Base-by-base conservation (phyloP, 2,888 invertebrate genomes). In the Marronus borbonicus region DNA sequence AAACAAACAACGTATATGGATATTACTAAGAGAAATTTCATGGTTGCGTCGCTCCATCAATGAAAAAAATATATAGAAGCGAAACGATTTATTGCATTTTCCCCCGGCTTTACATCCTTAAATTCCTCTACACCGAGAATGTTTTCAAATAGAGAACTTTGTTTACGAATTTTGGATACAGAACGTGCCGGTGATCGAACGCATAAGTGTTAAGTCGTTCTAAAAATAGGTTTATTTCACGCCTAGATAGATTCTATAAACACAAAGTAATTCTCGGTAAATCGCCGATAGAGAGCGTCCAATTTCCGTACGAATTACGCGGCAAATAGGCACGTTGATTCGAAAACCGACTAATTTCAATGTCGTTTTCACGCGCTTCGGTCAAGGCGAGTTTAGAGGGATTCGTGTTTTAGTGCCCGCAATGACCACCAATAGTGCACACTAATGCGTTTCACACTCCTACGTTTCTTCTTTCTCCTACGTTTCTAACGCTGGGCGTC, bases 141-240 rank as follows among this genome's bases (percentile, higher is more conserved):
- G 12, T 44, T 44, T 44, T 44, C 44, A 44, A 44, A 44, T 44
- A 44, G 44, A 44, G 44, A 44, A 44, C n/a, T 55, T n/a, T 20
- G 55, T 55, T 55, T 55, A 55, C 55, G 55, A 55, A 55, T 55
- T 20, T 44, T 44, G 17, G n/a, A 55, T 55, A 55, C 55, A 1
- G 24, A 52, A 52, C 52, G 14, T n/a, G 4, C 52, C 4, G 17
- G 7, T 52, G n/a, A 14, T 55, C 55, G 55, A 55, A 55, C 55
- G n/a, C 5, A 44, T 44, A 44, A 12, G 44, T 44, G 44, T 2
- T 44, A 44, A 44, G 44, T 12, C 2, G 55, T 14, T n/a, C 55
- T 55, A 55, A 55, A 55, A 55, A 55, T 55, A 55, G 55, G 12
- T 60, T 10, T 28, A 28, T 60, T 60, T 60, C 28, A 60, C 60